Base-by-base conservation (phyloP, 1,140 invertebrate species). In the Drosophila sp. region DNA sequence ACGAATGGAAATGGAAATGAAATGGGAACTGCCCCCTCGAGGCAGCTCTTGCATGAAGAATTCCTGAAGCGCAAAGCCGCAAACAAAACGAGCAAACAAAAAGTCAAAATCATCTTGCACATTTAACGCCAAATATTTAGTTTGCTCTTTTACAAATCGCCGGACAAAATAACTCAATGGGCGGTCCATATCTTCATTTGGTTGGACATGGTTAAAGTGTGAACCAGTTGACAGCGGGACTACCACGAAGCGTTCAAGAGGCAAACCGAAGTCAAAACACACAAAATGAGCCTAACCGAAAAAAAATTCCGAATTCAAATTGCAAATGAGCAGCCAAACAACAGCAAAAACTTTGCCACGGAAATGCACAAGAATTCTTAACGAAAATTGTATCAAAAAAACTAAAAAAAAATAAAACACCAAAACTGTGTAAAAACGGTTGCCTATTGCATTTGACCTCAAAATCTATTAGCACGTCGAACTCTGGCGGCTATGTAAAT, bases 401-500 rank as follows among this genome's bases (percentile, higher is more conserved):
- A 66, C 17, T 17, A 58, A 41, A 58, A 47, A 64, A 66, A 69
- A 72, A 67, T 63, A 44, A 65, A 44, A 73, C 66, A 50, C 62
- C 11, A 64, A 56, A 66, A 50, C 32, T 55, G 60, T 25, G 35
- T 35, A 74, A 66, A 83, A 79, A 66, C 66, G 47, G 72, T 87
- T 89, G 84, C 84, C 80, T 75, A 80, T 87, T 89, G 84, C 84
- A 84, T 75, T 72, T 84, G 84, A 89, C 84, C 85, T 89, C 84
- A 89, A 89, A 89, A 89, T 89, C 84, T 89, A 90, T 89, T 89
- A 89, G 84, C 80, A 89, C 85, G 84, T 87, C 84, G 84, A 87
- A 89, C 84, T 80, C 84, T 78, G 71, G 80, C 77, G 80, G 84
- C 84, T 80, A 89, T 89, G 73, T 25, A 82, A 79, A 89, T 84